Evolutionary conservation across 1,140 invertebrate genomes (phyloP), one percentile per base, ranked within the genome.

Genomic region (Bombus cullumanus): DNA sequence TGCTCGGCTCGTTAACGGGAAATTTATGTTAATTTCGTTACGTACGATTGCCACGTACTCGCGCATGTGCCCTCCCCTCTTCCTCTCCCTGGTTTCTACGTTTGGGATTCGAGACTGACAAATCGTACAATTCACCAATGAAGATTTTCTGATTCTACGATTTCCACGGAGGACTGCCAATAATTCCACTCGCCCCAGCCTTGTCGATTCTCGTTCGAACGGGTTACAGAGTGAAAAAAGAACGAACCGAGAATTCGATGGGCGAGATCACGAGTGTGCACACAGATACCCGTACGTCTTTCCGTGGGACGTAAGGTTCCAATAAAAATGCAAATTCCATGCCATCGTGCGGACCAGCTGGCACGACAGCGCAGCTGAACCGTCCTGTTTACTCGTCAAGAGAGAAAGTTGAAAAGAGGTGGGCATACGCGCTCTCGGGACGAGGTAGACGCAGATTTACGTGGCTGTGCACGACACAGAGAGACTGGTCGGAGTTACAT

Each of bases 261-360:
- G 86, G 69, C 72, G 69, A 64, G 78, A 88, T 86, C 83, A 71
- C 88, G 75, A 66, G 87, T 64, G 53, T 73, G 74, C 37, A 37
- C 81, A 78, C 72, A 79, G 85, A 86, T 88, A 83, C 85, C 82
- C 79, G 83, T 53, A 47, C 88, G 73, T 86, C 80, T 86, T 89
- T 84, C 81, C 83, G 83, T 78, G 68, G 90, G 78, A 88, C 85
- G 80, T 83, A 81, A 81, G 89, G 74, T 90, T 74, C 83, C 91
- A 93, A 94, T 94, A 94, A 94, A 94, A 94, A 94, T 94, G 93
- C 92, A 94, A 94, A 94, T 94, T 87, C 87, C 88, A 72, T 84
- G 80, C 64, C 66, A 72, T 53, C 37, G 69, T 78, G 34, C 76
- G 80, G 78, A 75, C 75, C 88, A 83, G 80, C 81, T 82, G 84